Evolutionary conservation across 2,888 invertebrate genomes (phyloP).

Genomic region (Nymphalis polychloros): DNA sequence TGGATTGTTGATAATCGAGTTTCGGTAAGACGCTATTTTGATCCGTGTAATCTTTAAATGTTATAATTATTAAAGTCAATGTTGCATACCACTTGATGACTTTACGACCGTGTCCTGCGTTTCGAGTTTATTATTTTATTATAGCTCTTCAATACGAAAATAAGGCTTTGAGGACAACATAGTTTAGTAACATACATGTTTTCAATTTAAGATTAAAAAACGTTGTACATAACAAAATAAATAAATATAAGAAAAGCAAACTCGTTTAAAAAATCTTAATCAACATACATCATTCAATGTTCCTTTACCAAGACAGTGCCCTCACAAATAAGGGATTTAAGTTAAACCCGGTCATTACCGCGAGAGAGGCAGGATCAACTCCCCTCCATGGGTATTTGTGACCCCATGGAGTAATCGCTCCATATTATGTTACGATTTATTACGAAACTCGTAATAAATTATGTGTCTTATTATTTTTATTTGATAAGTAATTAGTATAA

Average conservation of each 20-base stretch:
- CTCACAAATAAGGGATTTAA: constrained; percentile 51
- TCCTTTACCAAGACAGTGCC: neutral
- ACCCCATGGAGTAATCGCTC: constrained; percentile 42
- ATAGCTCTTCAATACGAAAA: no score
- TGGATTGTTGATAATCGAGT: no score
- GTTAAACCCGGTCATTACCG: constrained; percentile 50
- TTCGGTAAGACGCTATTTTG: no score
- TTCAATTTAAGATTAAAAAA: no score
- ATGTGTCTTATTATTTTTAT: constrained; percentile 20
- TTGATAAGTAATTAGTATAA: neutral
- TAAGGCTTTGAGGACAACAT: no score
- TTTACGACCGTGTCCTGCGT: no score
- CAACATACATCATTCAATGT: neutral
- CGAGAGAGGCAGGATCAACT: constrained; percentile 49
- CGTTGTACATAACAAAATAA: neutral
- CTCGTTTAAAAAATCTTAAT: constrained; percentile 5
- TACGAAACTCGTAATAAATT: constrained; percentile 32
- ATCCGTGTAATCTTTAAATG: no score
- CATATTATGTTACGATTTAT: constrained; percentile 44
- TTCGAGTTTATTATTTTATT: no score
- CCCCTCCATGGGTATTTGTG: constrained; percentile 49
- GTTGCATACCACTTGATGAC: no score
- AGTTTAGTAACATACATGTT: no score
- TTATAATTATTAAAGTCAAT: no score
- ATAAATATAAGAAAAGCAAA: neutral